Conservation (phyloP, 2,888 invertebrate genomes). For the Philaethria dido region DNA sequence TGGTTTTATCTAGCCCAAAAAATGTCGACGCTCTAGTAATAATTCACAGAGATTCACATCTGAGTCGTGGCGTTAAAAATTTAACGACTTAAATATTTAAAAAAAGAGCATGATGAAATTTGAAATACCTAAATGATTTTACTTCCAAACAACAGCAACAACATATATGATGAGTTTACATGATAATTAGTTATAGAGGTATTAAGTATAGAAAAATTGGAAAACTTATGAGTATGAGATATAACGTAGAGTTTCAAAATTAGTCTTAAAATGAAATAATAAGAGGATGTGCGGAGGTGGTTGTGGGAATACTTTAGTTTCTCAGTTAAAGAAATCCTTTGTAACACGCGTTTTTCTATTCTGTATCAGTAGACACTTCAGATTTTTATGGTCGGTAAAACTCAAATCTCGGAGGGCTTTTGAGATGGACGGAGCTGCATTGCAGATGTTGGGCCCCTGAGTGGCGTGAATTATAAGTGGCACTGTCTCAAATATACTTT, state of each 20-base stretch:
- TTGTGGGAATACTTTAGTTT: background rate
- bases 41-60: constrained; percentile 47
- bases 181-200: constrained; percentile 10
- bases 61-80: constrained; percentile 39
- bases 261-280: constrained; percentile 26
- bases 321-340: background rate
- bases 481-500: constrained; percentile 15
- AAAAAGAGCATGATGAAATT: constrained; percentile 43
- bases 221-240: constrained; percentile 30
- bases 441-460: constrained; percentile 44
- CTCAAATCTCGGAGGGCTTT: constrained; percentile 36
- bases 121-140: constrained; percentile 49
- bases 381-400: constrained; percentile 32
- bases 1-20: constrained; percentile 55
- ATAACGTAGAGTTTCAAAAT: constrained; percentile 20
- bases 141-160: constrained; percentile 50
- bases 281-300: background rate
- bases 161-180: constrained; percentile 27
- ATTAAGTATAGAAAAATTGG: constrained; percentile 20
- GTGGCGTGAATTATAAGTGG: constrained; percentile 41
- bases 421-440: constrained; percentile 41
- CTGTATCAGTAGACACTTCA: constrained; percentile 30
- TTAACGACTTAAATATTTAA: constrained; percentile 43
- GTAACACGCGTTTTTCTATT: background rate
- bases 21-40: constrained; percentile 50